These are phyloP conservation scores for Hofmannophila pseudospretella DNA, from an alignment of 2,888 invertebrate species.

Conservation along the genomic window DNA sequence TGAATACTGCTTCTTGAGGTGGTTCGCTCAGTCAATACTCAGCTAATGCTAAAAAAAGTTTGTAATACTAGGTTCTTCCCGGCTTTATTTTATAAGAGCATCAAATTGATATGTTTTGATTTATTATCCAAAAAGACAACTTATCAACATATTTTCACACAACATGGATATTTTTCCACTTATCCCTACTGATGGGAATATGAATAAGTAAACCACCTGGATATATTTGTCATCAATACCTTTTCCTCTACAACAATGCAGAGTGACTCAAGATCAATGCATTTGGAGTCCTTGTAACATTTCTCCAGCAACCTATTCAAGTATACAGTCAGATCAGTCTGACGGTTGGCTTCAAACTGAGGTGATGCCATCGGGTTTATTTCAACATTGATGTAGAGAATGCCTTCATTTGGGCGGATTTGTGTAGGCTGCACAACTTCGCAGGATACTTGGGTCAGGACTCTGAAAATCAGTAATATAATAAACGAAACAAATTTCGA, in stretches of 20 bases:
- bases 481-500: too few relatives aligned
- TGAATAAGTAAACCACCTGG: too few relatives aligned
- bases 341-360: constrained; percentile 88
- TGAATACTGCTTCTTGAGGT: too few relatives aligned
- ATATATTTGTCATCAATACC: constrained; percentile 64
- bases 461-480: constrained; percentile 69
- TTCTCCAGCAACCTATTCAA: constrained; percentile 90
- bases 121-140: too few relatives aligned
- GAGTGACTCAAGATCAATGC: constrained; percentile 95
- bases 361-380: constrained; percentile 91
- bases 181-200: too few relatives aligned
- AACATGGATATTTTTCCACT: too few relatives aligned
- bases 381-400: constrained; percentile 91
- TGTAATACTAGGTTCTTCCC: too few relatives aligned
- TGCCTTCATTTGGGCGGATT: constrained; percentile 92
- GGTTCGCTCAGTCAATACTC: too few relatives aligned
- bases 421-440: constrained; percentile 91
- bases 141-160: too few relatives aligned
- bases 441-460: constrained; percentile 91
- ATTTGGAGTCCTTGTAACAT: constrained; percentile 93
- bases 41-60: too few relatives aligned
- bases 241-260: constrained; percentile 95
- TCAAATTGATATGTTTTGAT: too few relatives aligned
- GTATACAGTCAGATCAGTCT: constrained; percentile 84
- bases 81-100: too few relatives aligned